Percentiles rank a stretch among this genome's conserved stretches.
phyloP scores from a whole-genome alignment of 2,113 vertebrate species.

The Elanus axillaris region DNA sequence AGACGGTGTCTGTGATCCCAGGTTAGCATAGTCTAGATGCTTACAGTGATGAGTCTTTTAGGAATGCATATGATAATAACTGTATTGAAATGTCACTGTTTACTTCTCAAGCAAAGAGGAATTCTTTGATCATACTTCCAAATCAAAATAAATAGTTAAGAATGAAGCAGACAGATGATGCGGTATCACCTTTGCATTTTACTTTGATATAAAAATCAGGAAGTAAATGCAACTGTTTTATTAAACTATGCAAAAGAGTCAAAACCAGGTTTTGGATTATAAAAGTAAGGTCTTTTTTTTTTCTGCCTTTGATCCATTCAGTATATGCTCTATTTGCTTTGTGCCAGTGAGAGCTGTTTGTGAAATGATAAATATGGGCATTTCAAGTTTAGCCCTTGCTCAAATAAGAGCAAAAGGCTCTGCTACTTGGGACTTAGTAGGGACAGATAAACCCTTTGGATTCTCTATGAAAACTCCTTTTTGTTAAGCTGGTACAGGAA shows the following conservation, averaged over 20 bases:
- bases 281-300: not conserved
- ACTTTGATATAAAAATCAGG: slow-evolving; percentile 28
- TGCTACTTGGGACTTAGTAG: not conserved
- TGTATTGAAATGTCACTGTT: slow-evolving; percentile 2
- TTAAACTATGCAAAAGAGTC: not conserved
- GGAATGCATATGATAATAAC: not conserved
- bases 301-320: not conserved
- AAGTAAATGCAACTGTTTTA: slow-evolving; percentile 9
- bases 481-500: not conserved
- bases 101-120: not conserved
- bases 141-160: slow-evolving; percentile 41
- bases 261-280: not conserved
- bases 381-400: not conserved
- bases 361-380: not conserved
- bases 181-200: slow-evolving; percentile 31
- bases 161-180: slow-evolving; percentile 1
- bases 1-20: not conserved
- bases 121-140: slow-evolving; percentile 44
- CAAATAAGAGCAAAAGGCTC: not conserved
- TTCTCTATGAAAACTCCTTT: not conserved
- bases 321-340: not conserved
- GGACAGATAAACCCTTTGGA: not conserved
- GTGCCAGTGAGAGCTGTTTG: not conserved
- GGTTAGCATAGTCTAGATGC: not conserved
- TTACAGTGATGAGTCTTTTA: not conserved